A percentile compares a stretch with the other conserved stretches of the same genome.
Conservation (phyloP, 2,797 vertebrate genomes). For the Crocidura indochinensis region DNA sequence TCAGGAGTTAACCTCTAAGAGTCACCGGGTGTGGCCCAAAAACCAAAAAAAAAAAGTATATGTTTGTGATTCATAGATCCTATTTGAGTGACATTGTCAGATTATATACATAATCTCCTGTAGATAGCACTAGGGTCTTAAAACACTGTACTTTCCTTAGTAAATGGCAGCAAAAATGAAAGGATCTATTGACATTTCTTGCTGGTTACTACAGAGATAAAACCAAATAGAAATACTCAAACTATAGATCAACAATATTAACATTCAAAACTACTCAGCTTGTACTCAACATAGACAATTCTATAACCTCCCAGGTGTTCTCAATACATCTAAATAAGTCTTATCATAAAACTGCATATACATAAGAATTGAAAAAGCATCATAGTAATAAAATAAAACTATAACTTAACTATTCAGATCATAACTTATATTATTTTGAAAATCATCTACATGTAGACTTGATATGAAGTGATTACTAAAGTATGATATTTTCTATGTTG, state of each 20-base stretch:
- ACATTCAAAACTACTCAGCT: neutral
- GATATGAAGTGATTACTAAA: conserved; percentile 57
- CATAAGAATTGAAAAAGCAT: neutral
- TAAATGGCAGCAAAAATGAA: conserved; percentile 57
- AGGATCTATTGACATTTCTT: conserved; percentile 57
- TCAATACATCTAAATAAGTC: neutral
- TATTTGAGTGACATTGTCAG: conserved; percentile 43
- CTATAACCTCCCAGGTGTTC: neutral
- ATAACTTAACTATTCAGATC: conserved; percentile 48
- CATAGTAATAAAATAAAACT: conserved; percentile 17
- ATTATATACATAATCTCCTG: conserved; percentile 16
- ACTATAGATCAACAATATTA: conserved; percentile 44
- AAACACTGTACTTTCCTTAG: conserved; percentile 49
- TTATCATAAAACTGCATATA: conserved; percentile 25
- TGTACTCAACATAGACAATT: conserved; percentile 59
- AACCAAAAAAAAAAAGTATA: neutral
- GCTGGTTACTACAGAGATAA: conserved; percentile 48
- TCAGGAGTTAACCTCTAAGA: no score
- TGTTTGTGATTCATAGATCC: conserved; percentile 6
- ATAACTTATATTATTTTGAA: neutral
- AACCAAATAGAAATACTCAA: conserved; percentile 51
- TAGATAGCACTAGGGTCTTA: conserved; percentile 10
- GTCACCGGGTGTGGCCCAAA: no score
- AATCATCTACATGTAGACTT: conserved; percentile 43
- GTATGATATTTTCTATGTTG: neutral